These are phyloP conservation scores for Heliothis peltigera DNA, from an alignment of 2,888 invertebrate genomes.

Conservation along the genomic window DNA sequence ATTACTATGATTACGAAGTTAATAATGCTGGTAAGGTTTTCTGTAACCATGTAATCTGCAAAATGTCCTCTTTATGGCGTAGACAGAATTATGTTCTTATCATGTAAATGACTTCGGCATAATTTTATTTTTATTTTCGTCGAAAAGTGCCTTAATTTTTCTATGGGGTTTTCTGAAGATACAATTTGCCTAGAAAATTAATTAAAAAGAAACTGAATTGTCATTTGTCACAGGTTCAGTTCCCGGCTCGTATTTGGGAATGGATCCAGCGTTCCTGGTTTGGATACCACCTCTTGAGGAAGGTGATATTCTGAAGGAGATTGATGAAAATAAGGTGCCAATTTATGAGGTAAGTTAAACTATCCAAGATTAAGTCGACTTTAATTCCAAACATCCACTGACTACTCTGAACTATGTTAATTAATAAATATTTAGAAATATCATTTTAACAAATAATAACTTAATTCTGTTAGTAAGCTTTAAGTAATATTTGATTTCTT, in stretches of 20 bases:
- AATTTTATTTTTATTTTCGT: no score
- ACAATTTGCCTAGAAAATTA: constrained; percentile 18
- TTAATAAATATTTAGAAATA: neutral
- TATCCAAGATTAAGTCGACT: neutral
- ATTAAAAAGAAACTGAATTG: constrained; percentile 52
- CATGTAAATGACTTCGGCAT: no score
- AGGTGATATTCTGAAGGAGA: constrained; percentile 91
- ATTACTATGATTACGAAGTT: constrained; percentile 97
- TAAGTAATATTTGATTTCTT: no score
- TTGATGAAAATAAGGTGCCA: constrained; percentile 86
- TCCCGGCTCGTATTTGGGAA: constrained; percentile 96
- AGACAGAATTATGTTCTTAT: no score
- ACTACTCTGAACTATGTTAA: no score
- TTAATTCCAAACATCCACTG: no score
- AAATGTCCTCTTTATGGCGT: no score
- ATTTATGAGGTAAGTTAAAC: constrained; percentile 79
- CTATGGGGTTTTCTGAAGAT: no score
- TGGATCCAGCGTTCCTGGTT: constrained; percentile 96
- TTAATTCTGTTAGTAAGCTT: no score
- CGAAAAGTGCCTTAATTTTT: no score
- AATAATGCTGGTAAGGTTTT: constrained; percentile 90
- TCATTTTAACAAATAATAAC: no score
- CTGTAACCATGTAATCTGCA: neutral
- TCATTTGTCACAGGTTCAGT: constrained; percentile 91
- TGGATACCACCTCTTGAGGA: constrained; percentile 96